Base-by-base conservation (phyloP, 2,888 invertebrate genomes). In the Eretmocerus hayati region DNA sequence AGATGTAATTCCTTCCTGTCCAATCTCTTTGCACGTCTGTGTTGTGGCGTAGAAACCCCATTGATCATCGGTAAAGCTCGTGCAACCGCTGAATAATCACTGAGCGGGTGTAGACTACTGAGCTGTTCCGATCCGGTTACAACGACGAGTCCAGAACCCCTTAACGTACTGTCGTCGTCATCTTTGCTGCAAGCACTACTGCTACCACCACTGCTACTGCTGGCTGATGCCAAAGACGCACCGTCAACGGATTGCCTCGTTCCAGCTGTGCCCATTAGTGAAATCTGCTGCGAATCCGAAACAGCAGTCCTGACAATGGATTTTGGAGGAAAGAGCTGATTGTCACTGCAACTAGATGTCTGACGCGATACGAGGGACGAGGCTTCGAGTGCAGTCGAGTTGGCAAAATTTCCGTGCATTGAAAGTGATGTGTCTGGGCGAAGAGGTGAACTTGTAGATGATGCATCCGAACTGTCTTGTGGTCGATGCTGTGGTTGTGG, bases 171-270 rank as follows among this genome's bases (percentile, higher is more conserved):
- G 5, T 67, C 67, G 4, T 65, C 65, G 18, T 66, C 65, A 39
- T 60, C 61, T 6, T 61, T 62, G 9, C 59, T 62, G 44, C 66
- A 68, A 39, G 63, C 63, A 47, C 65, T 65, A 9, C 58, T 62
- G 1, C 66, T 69, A 47, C 65, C 64, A 9, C 58, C 62, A 1
- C 66, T 69, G 42, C 63, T 64, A 47, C 65, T 65, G 6, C 57
- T 62, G 13, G 30, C 30, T 13, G 30, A 30, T 9, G 6, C 30
- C 30, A 9, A 30, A 30, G 6, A 6, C 30, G 13, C 8, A 30
- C 30, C 59, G 43, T 67, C 69, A n/a, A 67, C 50, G 16, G 68
- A 69, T 31, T 61, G 61, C 33, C 66, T 59, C 8, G 61, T 58
- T 1, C 62, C 61, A 5, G 67, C 62, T n/a, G 23, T 46, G 22